Percentiles rank a stretch among this genome's conserved stretches.
Evolutionary conservation across 2,888 invertebrate species (phyloP).

Genomic region (Caenorhabditis parvicauda): DNA sequence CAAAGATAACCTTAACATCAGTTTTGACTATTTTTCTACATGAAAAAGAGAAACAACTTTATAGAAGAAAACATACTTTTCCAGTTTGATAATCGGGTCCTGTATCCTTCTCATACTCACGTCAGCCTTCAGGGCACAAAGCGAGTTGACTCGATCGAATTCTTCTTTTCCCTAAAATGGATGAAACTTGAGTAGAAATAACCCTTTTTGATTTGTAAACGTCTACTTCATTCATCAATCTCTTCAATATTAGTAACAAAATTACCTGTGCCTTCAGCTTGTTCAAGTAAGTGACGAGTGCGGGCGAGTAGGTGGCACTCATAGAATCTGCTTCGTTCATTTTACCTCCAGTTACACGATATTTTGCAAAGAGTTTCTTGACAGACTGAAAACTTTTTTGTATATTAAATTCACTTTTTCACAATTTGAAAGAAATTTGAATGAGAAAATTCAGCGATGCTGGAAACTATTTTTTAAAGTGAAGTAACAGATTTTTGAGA

Average conservation of each 20-base stretch:
- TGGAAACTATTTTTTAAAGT: too few species aligned
- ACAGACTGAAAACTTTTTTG: neutral
- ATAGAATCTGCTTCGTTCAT: slow-evolving; percentile 15
- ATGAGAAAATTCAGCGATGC: too few species aligned
- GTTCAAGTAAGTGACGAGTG: slow-evolving; percentile 14
- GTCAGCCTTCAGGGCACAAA: neutral
- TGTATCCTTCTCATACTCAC: slow-evolving; percentile 1
- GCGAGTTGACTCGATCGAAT: slow-evolving; percentile 5
- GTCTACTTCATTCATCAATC: too few species aligned
- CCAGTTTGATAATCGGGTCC: slow-evolving; percentile 15
- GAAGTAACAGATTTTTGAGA: too few species aligned
- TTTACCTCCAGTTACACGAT: slow-evolving; percentile 8
- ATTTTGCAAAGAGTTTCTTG: slow-evolving; percentile 1
- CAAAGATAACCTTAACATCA: too few species aligned
- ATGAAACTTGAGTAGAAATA: slow-evolving; percentile 15
- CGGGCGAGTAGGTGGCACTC: slow-evolving; percentile 13
- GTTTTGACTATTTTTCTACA: too few species aligned
- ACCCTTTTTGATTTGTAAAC: neutral
- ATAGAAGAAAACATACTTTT: slow-evolving; percentile 3
- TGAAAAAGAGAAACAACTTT: too few species aligned
- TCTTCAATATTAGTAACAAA: neutral
- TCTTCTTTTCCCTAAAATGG: slow-evolving; percentile 14
- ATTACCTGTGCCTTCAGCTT: slow-evolving; percentile 18
- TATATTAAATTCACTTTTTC: too few species aligned
- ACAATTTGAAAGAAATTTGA: too few species aligned